These are phyloP conservation scores for Pinna nobilis DNA, from an alignment of 1,140 invertebrate genomes.

Conservation along the genomic window DNA sequence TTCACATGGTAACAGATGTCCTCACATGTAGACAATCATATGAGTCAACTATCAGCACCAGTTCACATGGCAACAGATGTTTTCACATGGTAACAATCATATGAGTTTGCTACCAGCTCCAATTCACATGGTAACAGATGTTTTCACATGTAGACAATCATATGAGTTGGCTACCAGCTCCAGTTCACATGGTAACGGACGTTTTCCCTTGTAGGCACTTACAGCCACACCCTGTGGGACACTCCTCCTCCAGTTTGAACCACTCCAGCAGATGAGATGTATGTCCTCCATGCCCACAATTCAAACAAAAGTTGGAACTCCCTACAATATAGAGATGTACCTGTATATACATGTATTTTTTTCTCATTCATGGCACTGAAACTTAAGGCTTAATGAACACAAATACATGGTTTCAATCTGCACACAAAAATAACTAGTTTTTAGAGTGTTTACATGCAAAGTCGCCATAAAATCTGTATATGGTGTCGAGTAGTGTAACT, in stretches of 20 bases:
- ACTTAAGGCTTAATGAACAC: too few relatives aligned
- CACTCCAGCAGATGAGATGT: constrained; percentile 86
- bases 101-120: background rate
- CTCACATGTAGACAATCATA: too few relatives aligned
- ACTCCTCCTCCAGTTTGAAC: constrained; percentile 82
- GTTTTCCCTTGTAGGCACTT: constrained; percentile 78
- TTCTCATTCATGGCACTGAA: background rate
- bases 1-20: too few relatives aligned
- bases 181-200: constrained; percentile 12
- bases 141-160: background rate
- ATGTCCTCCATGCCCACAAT: constrained; percentile 95
- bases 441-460: too few relatives aligned
- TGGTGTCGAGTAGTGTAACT: too few relatives aligned
- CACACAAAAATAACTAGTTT: too few relatives aligned
- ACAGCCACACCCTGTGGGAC: constrained; percentile 92
- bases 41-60: background rate
- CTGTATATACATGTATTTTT: too few relatives aligned
- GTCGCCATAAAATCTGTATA: too few relatives aligned
- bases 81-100: background rate
- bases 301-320: constrained; percentile 78
- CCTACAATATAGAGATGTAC: too few relatives aligned
- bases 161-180: background rate
- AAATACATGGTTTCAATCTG: too few relatives aligned
- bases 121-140: background rate
- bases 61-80: background rate